A percentile compares a stretch with the other conserved stretches of the same genome.
Conservation (phyloP, 2,113 vertebrate genomes). For the Turnix velox region DNA sequence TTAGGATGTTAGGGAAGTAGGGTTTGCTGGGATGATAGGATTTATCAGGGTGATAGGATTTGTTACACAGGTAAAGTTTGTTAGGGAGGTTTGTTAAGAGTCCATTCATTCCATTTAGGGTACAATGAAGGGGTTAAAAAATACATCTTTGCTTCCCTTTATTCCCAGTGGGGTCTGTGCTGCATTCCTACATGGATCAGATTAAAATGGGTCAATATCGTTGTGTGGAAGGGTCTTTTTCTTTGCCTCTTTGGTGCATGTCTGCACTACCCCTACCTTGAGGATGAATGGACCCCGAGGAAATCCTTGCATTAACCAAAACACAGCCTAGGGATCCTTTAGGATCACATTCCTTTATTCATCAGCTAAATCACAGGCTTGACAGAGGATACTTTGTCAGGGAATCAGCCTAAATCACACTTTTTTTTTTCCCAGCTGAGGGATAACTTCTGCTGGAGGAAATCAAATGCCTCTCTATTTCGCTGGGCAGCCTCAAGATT, state of each 20-base stretch:
- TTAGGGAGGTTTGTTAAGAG: no score
- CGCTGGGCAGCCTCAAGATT: no score
- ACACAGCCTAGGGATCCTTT: conserved; percentile 46
- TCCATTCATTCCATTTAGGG: no score
- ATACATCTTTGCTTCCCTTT: conserved; percentile 41
- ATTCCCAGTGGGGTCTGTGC: conserved; percentile 48
- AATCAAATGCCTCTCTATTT: no score
- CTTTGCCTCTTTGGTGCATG: conserved; percentile 54
- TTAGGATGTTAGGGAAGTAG: no score
- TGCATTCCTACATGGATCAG: conserved; percentile 55
- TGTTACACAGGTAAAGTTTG: no score
- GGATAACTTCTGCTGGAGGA: conserved; percentile 24
- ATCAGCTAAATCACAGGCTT: conserved; percentile 58
- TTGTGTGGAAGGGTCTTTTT: conserved; percentile 56
- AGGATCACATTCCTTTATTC: conserved; percentile 55
- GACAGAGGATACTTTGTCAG: conserved; percentile 25
- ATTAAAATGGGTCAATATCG: conserved; percentile 69
- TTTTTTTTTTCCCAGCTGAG: conserved; percentile 32
- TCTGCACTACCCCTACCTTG: conserved; percentile 59
- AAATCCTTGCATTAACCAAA: conserved; percentile 55
- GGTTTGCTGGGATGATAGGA: no score
- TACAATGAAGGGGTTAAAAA: conserved; percentile 59
- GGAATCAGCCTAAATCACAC: conserved; percentile 15
- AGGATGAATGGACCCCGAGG: conserved; percentile 52
- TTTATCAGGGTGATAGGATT: no score